Evolutionary conservation across 1,140 invertebrate species (phyloP).

Genomic region (Octopus bimaculoides): DNA sequence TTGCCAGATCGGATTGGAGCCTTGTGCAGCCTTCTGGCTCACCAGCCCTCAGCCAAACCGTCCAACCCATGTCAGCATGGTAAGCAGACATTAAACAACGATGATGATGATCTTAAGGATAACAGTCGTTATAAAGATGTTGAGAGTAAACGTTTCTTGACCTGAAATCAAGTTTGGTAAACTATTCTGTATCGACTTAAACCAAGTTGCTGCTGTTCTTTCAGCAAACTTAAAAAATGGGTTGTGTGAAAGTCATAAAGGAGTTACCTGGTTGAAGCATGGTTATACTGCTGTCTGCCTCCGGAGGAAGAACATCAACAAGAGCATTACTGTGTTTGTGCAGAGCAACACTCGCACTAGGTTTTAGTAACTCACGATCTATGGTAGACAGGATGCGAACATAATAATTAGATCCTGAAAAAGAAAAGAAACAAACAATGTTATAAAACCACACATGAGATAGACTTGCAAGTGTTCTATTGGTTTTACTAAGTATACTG

Average conservation of each 20-base stretch:
- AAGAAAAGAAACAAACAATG: conserved; percentile 28
- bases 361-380: conserved; percentile 92
- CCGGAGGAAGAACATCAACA: conserved; percentile 94
- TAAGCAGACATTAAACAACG: no score
- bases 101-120: no score
- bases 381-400: conserved; percentile 93
- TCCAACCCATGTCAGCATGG: no score
- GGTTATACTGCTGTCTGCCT: conserved; percentile 96
- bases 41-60: no score
- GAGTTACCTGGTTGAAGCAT: conserved; percentile 84
- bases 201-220: no score
- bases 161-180: background rate
- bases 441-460: background rate
- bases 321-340: conserved; percentile 98
- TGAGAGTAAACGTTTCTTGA: no score
- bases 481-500: no score
- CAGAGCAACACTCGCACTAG: conserved; percentile 91
- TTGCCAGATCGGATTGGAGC: no score
- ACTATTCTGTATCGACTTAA: no score
- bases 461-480: no score
- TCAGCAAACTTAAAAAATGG: background rate
- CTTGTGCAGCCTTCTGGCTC: no score
- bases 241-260: background rate
- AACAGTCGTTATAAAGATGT: no score
- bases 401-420: conserved; percentile 89